phyloP scores from a whole-genome alignment of 2,888 invertebrate genomes.

The Archips crataeganus region DNA sequence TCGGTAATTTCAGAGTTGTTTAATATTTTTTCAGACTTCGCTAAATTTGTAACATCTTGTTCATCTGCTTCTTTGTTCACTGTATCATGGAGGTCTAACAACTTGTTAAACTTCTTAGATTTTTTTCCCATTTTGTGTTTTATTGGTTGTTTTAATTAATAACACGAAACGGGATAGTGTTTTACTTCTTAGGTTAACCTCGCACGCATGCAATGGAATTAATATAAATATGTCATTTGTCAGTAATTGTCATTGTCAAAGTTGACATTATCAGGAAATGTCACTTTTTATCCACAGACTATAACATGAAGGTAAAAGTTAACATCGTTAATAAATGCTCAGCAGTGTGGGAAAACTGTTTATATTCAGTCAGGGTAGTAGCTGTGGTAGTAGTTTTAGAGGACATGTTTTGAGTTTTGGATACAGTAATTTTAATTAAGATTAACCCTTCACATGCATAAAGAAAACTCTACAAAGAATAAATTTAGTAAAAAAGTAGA shows the following conservation, averaged over 20 bases:
- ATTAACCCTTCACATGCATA: neutral
- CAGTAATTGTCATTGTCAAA: neutral
- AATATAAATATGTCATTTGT: no score
- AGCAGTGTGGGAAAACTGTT: neutral
- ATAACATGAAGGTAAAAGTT: neutral
- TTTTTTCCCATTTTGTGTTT: slow-evolving; percentile 27
- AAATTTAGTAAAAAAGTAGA: neutral
- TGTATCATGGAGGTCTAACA: neutral
- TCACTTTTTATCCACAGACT: neutral
- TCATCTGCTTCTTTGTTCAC: neutral
- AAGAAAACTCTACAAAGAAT: neutral
- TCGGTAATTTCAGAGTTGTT: slow-evolving; percentile 1
- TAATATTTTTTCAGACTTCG: neutral
- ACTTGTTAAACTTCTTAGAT: slow-evolving; percentile 2
- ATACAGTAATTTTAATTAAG: neutral
- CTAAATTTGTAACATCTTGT: neutral
- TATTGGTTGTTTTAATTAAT: neutral
- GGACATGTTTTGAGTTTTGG: neutral
- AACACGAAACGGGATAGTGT: neutral
- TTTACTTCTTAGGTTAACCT: slow-evolving; percentile 17
- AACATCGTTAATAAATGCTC: neutral
- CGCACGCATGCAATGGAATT: slow-evolving; percentile 6
- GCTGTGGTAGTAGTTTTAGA: neutral
- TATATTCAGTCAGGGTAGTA: no score
- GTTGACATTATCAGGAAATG: neutral